A percentile compares a stretch with the other conserved stretches of the same genome.
Conservation (phyloP, 1,140 invertebrate genomes). For the Eriosoma lanigerum region DNA sequence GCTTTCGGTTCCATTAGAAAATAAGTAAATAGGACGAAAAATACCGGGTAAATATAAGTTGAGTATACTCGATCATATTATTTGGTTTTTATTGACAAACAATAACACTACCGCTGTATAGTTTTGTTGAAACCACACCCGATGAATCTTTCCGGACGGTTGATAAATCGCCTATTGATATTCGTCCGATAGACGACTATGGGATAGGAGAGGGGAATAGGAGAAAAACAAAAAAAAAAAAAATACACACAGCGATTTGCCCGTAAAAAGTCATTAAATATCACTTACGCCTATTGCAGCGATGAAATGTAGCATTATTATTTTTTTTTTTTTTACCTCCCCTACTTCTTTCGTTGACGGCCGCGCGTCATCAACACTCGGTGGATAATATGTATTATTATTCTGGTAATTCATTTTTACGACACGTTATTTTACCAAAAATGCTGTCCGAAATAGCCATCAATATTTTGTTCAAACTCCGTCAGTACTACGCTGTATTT, state of each 20-base stretch:
- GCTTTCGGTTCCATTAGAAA: too few relatives aligned
- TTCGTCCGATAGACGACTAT: not conserved
- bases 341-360: not conserved
- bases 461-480: not conserved
- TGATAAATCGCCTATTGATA: not conserved
- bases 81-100: too few relatives aligned
- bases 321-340: not conserved
- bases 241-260: too few relatives aligned
- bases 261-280: constrained; percentile 49
- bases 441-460: not conserved
- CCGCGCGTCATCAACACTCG: constrained; percentile 26
- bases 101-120: too few relatives aligned
- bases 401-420: constrained; percentile 11
- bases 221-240: not conserved
- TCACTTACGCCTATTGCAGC: constrained; percentile 31
- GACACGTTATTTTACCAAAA: not conserved
- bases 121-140: constrained; percentile 13
- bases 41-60: too few relatives aligned
- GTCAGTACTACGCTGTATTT: too few relatives aligned
- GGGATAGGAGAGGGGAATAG: not conserved
- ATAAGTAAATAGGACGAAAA: too few relatives aligned
- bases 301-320: constrained; percentile 16
- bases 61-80: too few relatives aligned
- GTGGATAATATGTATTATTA: constrained; percentile 7
- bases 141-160: constrained; percentile 2